A percentile compares a stretch with the other conserved stretches of the same genome.
phyloP scores from a whole-genome alignment of 2,797 vertebrate genomes.

The Tarsius wallacei region DNA sequence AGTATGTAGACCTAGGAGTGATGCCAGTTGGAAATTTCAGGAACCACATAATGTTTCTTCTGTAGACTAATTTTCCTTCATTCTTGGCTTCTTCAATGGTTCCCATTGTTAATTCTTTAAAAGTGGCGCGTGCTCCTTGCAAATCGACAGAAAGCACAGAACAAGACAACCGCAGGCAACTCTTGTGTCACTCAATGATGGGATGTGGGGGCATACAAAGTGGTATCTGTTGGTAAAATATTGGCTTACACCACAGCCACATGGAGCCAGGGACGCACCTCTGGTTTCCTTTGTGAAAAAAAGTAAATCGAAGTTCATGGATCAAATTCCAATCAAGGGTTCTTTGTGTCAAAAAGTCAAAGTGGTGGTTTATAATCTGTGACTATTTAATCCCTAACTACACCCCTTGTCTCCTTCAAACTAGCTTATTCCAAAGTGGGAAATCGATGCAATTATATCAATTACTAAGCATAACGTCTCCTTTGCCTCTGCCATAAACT shows the following conservation, averaged over 20 bases:
- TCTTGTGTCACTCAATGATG: neutral
- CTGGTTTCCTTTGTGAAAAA: conserved; percentile 18
- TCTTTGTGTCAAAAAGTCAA: neutral
- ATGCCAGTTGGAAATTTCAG: neutral
- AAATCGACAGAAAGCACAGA: conserved; percentile 6
- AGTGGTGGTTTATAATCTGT: neutral
- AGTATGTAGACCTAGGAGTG: neutral
- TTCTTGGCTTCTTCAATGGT: neutral
- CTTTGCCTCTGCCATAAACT: neutral
- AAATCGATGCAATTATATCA: neutral
- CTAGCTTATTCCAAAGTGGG: neutral
- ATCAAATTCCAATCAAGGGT: neutral
- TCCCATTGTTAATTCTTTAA: conserved; percentile 11
- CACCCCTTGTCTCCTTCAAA: neutral
- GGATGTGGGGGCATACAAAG: neutral
- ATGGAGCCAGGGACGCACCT: neutral
- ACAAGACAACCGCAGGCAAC: neutral
- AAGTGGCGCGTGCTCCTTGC: neutral
- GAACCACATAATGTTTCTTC: neutral
- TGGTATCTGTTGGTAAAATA: neutral
- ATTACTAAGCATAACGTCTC: neutral
- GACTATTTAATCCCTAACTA: neutral
- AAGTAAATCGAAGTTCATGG: neutral
- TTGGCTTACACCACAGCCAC: neutral
- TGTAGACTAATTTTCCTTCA: neutral